Base-by-base conservation (phyloP, 2,888 invertebrate genomes). In the Caradrina kadenii region DNA sequence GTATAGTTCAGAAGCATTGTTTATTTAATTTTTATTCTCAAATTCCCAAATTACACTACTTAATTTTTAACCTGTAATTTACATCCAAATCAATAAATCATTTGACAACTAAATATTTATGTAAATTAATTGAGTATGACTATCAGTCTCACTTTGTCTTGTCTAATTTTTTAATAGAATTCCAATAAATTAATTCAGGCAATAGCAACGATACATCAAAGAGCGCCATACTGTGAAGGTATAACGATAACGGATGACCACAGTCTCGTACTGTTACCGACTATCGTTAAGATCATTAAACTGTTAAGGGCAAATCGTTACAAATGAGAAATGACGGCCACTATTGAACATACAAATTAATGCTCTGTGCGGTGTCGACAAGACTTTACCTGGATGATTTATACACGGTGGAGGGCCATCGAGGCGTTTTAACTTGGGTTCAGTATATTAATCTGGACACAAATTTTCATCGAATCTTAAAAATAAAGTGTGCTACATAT, bases 231-330 rank as follows among this genome's bases (percentile, higher is more conserved):
- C 91, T 93, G 92, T 17, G 92, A 83, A 78, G 73, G 71, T 77
- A 74, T 88, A 88, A 88, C 87, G 87, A 88, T 92, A 88, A 91
- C 86, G 79, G 80, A 91, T 90, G 91, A 88, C 87, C 87, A 81
- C 81, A 83, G 83, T 79, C 84, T 85, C 77, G 75, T 86, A 89
- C 87, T 85, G 89, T 88, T 89, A 89, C 89, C 88, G 82, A 76
- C 83, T 85, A 90, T 91, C 90, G 90, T 90, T 89, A 87, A 90
- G 87, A 89, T 91, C 90, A 89, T 92, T 91, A 91, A 80, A 80
- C 82, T 79, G 56, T 73, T 76, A 82, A 81, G 77, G 78, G 83
- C 77, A 67, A 85, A 87, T 88, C 86, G 87, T 90, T 90, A 89
- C 85, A 84, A 87, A 87, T 89, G 90, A 91, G 69, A 86, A 87